Evolutionary conservation across 1,140 invertebrate species (phyloP), one percentile per base, ranked within the genome.

Genomic region (Diabrotica virgifera): DNA sequence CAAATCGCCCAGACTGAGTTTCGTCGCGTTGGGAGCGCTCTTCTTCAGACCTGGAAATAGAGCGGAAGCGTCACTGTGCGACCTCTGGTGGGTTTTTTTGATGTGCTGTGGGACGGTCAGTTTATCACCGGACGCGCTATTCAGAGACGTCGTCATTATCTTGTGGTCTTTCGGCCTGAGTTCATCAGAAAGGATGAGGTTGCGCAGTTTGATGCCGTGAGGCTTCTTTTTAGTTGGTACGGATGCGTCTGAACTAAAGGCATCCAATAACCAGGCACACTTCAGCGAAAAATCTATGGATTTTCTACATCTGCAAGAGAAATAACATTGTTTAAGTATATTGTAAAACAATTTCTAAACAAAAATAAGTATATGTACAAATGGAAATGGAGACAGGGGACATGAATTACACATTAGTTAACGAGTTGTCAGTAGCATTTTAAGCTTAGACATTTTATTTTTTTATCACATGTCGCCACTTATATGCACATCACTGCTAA

Each of bases 211-310:
- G 63, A 91, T 87, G 67, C 93, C 93, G 76, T 91, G 90, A 51
- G 92, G 93, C 78, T 91, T 92, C 81, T 92, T 94, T 64, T 78
- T 78, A 78, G 86, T 87, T 62, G 87, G 85, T 64, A 89, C 80
- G 66, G 85, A 82, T 63, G 87, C 85, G 78, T 95, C 93, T 13
- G 90, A 88, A 71, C 91, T 91, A 76, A 96, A 99, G 5, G 97
- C 95, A 68, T 96, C 93, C 68, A 99, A 82, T 11, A 99, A 82
- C 96, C 96, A 99, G 68, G 94, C 91, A 80, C 96, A 92, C 79
- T 95, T 92, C 58, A 99, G 84, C 35, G 95, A 95, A 80, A 99
- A 99, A 82, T 98, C 94, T 60, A 93, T 92, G 71, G 93, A 95
- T 75, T 91, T 88, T 74, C 95, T 88, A 85, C 96, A 98, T 75